Evolutionary conservation across 2,888 invertebrate species (phyloP), one percentile per base, ranked within the genome.

Genomic region (Drosophila meridiana): DNA sequence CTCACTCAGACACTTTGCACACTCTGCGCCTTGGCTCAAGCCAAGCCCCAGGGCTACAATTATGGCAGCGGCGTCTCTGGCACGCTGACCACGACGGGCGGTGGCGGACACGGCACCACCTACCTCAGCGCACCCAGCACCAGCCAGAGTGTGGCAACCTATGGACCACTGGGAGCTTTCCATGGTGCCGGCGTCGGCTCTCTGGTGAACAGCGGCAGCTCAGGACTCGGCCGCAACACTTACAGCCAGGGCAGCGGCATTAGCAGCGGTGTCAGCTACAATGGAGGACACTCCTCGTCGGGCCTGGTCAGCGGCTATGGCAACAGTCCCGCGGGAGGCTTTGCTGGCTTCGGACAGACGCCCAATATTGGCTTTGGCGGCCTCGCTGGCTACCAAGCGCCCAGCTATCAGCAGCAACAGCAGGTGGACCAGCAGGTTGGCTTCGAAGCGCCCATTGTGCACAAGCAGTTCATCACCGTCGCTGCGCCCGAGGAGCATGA

Each of bases 401-500:
- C 86, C 57, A 78, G 32, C 70, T 77, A 79, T 14, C 78, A 82
- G 59, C 79, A 85, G 45, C 73, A 82, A 30, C 74, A 86, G 63
- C 72, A 76, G 66, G 80, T 67, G 68, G 83, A 79, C 9, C 85
- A 83, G 32, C 87, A 77, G 1, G 84, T 71, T 7, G 64, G 63
- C 65, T 84, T 87, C 59, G 90, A 90, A 36, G 83, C 84, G 5
- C 89, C 91, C 1, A 48, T 91, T 20, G 78, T 91, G 11, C 92
- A 90, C 64, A 93, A 93, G 59, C 92, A 93, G 60, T 92, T 93
- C 79, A 91, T 91, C 57, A 82, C 92, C 1, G 85, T 93, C 57
- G 83, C 92, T 38, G 93, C 93, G 0, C 93, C 93, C 52, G 93
- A 92, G 62, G 92, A 92, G 73, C 81, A 86, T 13, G 92, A 92